phyloP scores from a whole-genome alignment of 1,140 invertebrate species.

The Cyclina sinensis region DNA sequence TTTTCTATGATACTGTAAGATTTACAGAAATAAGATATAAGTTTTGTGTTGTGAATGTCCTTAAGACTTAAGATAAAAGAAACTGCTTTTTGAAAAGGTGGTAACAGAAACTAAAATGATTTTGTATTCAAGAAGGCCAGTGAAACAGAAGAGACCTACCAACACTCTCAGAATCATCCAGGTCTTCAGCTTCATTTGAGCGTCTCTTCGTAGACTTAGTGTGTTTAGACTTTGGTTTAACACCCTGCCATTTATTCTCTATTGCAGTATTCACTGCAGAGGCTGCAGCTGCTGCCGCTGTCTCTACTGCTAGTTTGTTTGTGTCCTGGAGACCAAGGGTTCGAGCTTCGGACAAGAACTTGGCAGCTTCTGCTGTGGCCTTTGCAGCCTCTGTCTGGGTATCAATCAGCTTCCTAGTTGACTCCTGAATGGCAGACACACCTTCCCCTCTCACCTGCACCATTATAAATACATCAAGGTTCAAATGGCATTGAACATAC shows the following conservation, averaged over 20 bases:
- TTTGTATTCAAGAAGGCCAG: too few species aligned
- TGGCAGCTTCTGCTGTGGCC: slow-evolving; percentile 73
- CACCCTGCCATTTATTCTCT: slow-evolving; percentile 41
- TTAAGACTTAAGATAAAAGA: too few species aligned
- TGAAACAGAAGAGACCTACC: slow-evolving; percentile 9
- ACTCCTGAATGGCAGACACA: slow-evolving; percentile 62
- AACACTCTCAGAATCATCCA: slow-evolving; percentile 49
- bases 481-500: too few species aligned
- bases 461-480: too few species aligned
- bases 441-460: slow-evolving; percentile 68
- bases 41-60: too few species aligned
- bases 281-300: slow-evolving; percentile 10
- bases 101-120: too few species aligned
- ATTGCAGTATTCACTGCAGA: slow-evolving; percentile 42
- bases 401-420: slow-evolving; percentile 70
- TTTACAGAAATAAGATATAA: too few species aligned
- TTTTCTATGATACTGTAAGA: too few species aligned
- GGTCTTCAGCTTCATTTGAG: slow-evolving; percentile 1
- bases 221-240: not conserved
- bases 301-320: slow-evolving; percentile 31
- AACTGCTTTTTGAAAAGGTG: too few species aligned
- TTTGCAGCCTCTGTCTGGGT: slow-evolving; percentile 76
- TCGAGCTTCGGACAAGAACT: slow-evolving; percentile 67
- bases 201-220: slow-evolving; percentile 15
- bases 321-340: slow-evolving; percentile 42